Evolutionary conservation across 2,888 invertebrate species (phyloP).

Genomic region (Esperia sulphurella): DNA sequence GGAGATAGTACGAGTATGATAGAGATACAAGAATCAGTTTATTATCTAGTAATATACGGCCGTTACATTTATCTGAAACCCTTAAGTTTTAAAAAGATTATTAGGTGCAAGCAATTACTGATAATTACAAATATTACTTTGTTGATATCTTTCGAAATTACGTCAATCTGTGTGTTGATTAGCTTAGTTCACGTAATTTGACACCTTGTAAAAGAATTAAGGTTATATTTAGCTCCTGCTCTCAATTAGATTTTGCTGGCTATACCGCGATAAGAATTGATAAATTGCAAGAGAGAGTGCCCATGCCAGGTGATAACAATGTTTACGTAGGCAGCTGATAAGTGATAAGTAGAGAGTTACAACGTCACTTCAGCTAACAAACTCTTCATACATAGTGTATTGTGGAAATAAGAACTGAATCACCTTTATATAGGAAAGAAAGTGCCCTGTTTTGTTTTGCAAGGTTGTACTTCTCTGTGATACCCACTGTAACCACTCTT

Average conservation of each 20-base stretch:
- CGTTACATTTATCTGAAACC: no score
- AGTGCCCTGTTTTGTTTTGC: neutral
- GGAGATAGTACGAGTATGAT: neutral
- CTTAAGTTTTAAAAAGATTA: no score
- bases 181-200: no score
- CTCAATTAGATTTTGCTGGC: constrained; percentile 3
- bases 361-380: constrained; percentile 1
- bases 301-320: constrained; percentile 40
- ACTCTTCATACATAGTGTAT: neutral
- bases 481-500: neutral
- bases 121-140: no score
- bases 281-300: constrained; percentile 24
- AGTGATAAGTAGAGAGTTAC: constrained; percentile 18
- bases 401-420: neutral
- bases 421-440: neutral
- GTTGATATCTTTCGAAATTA: no score
- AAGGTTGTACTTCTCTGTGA: neutral
- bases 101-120: no score
- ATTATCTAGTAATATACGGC: no score
- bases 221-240: neutral
- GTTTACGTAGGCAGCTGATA: constrained; percentile 40
- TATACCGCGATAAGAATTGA: constrained; percentile 16
- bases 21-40: no score
- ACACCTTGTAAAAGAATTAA: no score
- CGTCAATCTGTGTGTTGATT: no score